phyloP scores from a whole-genome alignment of 2,888 invertebrate species.

The Heliothis peltigera region DNA sequence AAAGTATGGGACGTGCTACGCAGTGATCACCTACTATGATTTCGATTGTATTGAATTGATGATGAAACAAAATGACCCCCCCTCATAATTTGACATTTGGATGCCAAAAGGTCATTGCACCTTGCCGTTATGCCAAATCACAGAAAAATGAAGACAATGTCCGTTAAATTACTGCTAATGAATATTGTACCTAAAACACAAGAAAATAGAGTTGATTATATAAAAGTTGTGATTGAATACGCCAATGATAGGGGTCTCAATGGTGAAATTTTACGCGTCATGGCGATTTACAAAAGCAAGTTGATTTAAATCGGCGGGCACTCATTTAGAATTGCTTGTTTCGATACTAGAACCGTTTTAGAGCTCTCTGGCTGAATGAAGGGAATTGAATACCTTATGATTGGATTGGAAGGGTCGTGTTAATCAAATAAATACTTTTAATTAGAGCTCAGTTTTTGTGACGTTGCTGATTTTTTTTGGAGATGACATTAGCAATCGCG shows the following conservation, averaged over 20 bases:
- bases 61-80: background rate
- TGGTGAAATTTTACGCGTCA: constrained; percentile 31
- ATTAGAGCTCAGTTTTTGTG: background rate
- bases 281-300: constrained; percentile 41
- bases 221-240: constrained; percentile 7
- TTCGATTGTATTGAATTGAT: no score
- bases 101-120: constrained; percentile 12
- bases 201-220: constrained; percentile 13
- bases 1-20: no score
- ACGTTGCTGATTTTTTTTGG: no score
- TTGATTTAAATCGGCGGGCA: constrained; percentile 52
- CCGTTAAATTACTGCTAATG: background rate
- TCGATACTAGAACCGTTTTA: constrained; percentile 18
- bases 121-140: constrained; percentile 22
- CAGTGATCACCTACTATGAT: background rate
- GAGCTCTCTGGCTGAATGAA: constrained; percentile 14
- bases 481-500: no score
- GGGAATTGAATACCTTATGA: constrained; percentile 24
- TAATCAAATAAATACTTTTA: background rate
- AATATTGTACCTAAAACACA: background rate
- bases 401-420: constrained; percentile 3
- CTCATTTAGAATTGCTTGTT: constrained; percentile 26
- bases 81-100: background rate
- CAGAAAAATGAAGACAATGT: constrained; percentile 16
- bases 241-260: constrained; percentile 24